phyloP scores from a whole-genome alignment of 2,888 invertebrate species.

The Agonopterix heracliana region DNA sequence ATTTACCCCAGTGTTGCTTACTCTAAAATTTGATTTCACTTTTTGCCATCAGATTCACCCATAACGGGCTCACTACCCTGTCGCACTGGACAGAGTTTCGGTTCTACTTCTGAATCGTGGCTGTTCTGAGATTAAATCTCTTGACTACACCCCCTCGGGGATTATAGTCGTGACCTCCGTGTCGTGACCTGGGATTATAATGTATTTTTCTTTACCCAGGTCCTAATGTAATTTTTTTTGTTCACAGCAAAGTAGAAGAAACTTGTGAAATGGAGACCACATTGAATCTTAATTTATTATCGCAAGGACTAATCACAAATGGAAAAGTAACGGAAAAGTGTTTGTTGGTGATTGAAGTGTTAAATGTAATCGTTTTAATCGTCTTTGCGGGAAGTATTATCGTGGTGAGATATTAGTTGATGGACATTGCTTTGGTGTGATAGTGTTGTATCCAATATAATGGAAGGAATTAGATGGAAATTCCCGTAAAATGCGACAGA shows the following conservation, averaged over 20 bases:
- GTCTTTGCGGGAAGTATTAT: constrained; percentile 55
- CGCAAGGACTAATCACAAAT: constrained; percentile 66
- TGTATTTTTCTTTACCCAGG: background rate
- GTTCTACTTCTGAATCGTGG: too few species aligned
- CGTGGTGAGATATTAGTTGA: constrained; percentile 44
- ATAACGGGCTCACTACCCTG: too few species aligned
- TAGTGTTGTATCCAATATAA: constrained; percentile 74
- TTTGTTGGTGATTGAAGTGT: constrained; percentile 61
- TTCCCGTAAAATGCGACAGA: constrained; percentile 56
- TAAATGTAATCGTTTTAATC: constrained; percentile 48
- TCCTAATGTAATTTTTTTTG: constrained; percentile 13
- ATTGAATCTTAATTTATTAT: constrained; percentile 73
- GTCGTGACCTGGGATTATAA: too few species aligned
- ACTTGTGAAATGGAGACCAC: constrained; percentile 40
- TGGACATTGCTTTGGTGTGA: constrained; percentile 70
- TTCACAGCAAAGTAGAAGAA: constrained; percentile 63
- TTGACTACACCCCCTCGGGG: too few species aligned
- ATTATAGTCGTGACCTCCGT: too few species aligned
- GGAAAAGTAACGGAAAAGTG: constrained; percentile 68
- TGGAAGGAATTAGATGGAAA: constrained; percentile 64
- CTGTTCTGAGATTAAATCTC: too few species aligned
- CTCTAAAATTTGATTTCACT: too few species aligned
- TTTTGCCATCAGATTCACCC: too few species aligned
- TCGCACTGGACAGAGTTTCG: too few species aligned
- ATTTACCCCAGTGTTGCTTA: too few species aligned